Evolutionary conservation across 2,113 vertebrate species (phyloP).

Genomic region (Notiomystis cincta): DNA sequence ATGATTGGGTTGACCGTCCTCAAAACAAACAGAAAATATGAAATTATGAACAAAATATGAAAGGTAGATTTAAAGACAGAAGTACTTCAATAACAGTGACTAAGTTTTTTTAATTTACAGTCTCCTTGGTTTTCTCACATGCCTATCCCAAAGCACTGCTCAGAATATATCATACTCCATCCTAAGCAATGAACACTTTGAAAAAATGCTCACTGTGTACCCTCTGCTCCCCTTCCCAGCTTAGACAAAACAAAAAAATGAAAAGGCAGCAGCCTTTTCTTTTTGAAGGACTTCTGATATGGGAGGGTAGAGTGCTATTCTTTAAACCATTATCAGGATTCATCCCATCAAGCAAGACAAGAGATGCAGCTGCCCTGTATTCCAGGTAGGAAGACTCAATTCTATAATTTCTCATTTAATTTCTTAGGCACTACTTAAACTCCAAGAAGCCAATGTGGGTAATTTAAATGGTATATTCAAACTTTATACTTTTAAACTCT

Average conservation of each 20-base stretch:
- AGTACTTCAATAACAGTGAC: not conserved
- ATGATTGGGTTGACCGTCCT: rapidly evolving
- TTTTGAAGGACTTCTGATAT: not conserved
- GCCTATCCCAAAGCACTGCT: not conserved
- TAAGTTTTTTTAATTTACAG: not conserved
- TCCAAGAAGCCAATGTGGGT: not conserved
- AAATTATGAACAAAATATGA: not conserved
- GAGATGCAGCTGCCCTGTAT: not conserved
- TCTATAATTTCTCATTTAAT: not conserved
- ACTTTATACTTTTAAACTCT: not conserved
- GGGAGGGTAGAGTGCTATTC: not conserved
- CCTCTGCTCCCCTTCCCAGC: rapidly evolving
- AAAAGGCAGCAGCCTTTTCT: not conserved
- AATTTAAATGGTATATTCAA: not conserved
- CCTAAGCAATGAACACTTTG: rapidly evolving
- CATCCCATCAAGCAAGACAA: not conserved
- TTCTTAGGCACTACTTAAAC: not conserved
- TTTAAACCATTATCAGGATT: not conserved
- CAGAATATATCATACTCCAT: not conserved
- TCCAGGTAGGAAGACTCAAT: not conserved
- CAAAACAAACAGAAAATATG: not conserved
- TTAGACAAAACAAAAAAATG: not conserved
- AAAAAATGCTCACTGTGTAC: not conserved
- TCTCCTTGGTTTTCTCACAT: not conserved
- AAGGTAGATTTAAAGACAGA: not conserved